These are phyloP conservation scores for Ceyx cyanopectus DNA, from an alignment of 2,113 vertebrate species.

Conservation along the genomic window DNA sequence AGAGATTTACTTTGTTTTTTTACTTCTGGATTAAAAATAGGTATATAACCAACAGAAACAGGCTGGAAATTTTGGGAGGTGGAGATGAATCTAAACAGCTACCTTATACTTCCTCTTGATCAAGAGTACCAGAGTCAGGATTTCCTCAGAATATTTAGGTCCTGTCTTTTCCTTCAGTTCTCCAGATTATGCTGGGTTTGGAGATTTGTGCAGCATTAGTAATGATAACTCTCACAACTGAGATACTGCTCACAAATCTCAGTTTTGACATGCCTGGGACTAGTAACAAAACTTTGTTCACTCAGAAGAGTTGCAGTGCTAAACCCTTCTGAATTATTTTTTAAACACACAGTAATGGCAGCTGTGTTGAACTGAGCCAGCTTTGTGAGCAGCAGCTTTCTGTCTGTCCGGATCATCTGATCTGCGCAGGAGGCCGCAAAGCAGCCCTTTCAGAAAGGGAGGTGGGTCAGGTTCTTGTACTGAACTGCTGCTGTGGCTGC, in stretches of 20 bases:
- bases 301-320: neutral
- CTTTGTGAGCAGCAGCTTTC: neutral
- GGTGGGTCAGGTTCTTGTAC: neutral
- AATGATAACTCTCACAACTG: neutral
- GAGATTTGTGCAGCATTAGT: neutral
- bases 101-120: neutral
- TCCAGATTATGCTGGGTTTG: neutral
- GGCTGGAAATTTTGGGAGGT: neutral
- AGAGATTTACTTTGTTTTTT: neutral
- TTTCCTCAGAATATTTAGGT: neutral
- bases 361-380: neutral
- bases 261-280: neutral
- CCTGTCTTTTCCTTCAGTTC: neutral
- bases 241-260: neutral
- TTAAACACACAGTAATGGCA: neutral
- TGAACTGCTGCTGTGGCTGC: neutral
- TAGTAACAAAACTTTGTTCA: neutral
- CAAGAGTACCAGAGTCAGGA: neutral
- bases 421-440: neutral
- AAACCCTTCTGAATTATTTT: neutral
- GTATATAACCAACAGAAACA: neutral
- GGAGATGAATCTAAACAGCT: neutral
- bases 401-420: rapidly evolving
- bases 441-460: neutral
- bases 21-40: neutral